Base-by-base conservation (phyloP, 1,140 invertebrate genomes). In the Lepidurus arcticus region DNA sequence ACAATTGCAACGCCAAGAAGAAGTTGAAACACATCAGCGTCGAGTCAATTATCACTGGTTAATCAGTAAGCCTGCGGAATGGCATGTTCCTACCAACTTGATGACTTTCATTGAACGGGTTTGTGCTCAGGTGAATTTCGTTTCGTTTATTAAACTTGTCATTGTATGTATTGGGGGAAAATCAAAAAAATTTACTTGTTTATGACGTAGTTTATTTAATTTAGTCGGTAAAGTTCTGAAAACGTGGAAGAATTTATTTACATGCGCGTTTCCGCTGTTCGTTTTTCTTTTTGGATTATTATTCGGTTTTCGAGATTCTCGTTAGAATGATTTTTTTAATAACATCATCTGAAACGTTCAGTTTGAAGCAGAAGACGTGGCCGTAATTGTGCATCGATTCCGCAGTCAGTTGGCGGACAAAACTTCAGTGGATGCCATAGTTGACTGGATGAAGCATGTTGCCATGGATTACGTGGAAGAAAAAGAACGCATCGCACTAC, bases 1-100 rank as follows among this genome's bases (percentile, higher is more conserved):
- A 16, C 53, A 65, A 65, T 65, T 65, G 21, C 53, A 65, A 16
- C 53, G 53, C 13, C 53, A 21, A 11, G 53, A 21, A 21, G 53
- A 65, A n/a, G 53, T 65, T 65, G 53, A 21, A 65, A 21, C n/a
- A 7, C 16, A n/a, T n/a, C n/a, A 65, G 21, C 53, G 53, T 13
- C 53, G 53, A 65, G 53, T 65, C 21, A 65, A 65, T 65, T 65
- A 65, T 65, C 16, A 21, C 21, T 65, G 53, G 53, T 65, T 65
- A 65, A 65, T 65, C 21, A 65, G 53, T 13, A 65, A 16, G 21
- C 53, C 53, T 21, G 53, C 21, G 16, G 53, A 65, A 16, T 65
- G 53, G 53, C 53, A 65, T 21, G 53, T 65, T n/a, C 53, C 53
- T n/a, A 21, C 53, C 16, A 65, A 65, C 21, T 13, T 65, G 16